Evolutionary conservation across 2,888 invertebrate species (phyloP).

Genomic region (Diachrysia chrysitis): DNA sequence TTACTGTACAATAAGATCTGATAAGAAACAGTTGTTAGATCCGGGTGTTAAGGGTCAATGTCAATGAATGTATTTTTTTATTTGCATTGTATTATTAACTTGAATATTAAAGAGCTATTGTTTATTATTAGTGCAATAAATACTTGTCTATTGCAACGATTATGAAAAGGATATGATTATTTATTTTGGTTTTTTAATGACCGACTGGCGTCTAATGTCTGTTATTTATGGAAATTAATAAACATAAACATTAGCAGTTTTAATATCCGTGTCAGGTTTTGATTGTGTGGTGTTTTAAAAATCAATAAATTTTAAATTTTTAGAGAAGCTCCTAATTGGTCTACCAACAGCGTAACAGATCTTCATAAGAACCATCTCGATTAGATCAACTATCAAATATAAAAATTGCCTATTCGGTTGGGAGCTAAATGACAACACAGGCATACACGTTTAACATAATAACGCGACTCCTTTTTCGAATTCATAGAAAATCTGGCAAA

Average conservation of each 20-base stretch:
- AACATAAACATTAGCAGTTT: conserved; percentile 16
- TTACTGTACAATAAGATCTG: conserved; percentile 58
- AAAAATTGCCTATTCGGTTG: too few species aligned
- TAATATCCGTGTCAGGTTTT: conserved; percentile 20
- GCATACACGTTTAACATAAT: too few species aligned
- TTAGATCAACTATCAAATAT: too few species aligned
- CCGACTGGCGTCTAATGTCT: neutral
- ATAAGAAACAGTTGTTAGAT: conserved; percentile 72
- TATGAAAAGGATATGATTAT: neutral
- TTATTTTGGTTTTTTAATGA: neutral
- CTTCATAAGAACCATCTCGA: too few species aligned
- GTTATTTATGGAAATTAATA: neutral
- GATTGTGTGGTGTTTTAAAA: conserved; percentile 8
- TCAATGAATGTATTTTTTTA: conserved; percentile 64
- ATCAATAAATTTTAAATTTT: neutral
- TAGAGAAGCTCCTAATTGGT: too few species aligned
- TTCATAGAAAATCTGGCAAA: too few species aligned
- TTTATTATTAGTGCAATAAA: conserved; percentile 5
- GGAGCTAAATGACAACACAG: too few species aligned
- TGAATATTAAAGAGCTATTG: neutral
- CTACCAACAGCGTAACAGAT: too few species aligned
- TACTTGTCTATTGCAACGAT: neutral
- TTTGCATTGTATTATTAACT: conserved; percentile 46
- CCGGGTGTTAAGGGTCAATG: conserved; percentile 85
- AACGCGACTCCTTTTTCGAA: too few species aligned